phyloP scores from a whole-genome alignment of 2,888 invertebrate genomes.

The Ormyrus nitidulus region DNA sequence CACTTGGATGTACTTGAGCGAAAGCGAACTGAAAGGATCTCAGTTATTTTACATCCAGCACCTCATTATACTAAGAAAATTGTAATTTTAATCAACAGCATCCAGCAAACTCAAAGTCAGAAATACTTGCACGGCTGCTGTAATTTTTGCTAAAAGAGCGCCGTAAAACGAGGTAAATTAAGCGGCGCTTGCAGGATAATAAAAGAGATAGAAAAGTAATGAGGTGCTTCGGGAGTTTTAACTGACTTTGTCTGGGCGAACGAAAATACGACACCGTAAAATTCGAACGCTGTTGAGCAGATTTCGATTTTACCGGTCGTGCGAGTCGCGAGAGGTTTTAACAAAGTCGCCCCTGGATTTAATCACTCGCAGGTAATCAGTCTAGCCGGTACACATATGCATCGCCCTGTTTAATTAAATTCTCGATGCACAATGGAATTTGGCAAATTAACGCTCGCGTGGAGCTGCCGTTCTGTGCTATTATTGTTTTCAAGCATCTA shows the following conservation, averaged over 20 bases:
- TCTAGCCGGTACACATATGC: not conserved
- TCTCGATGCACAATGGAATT: not conserved
- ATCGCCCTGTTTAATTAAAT: conserved; percentile 7
- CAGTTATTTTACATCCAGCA: too few species aligned
- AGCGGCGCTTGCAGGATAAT: not conserved
- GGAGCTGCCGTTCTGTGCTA: too few species aligned
- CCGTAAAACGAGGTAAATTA: not conserved
- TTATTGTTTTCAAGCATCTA: too few species aligned
- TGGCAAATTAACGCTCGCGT: not conserved
- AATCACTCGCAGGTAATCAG: too few species aligned
- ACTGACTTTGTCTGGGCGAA: not conserved
- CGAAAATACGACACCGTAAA: not conserved
- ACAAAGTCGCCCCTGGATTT: too few species aligned
- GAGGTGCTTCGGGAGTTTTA: not conserved
- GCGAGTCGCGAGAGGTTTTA: not conserved
- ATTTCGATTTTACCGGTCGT: not conserved
- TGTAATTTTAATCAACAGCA: too few species aligned
- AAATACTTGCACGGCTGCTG: too few species aligned
- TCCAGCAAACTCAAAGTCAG: too few species aligned
- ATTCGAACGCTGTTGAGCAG: not conserved
- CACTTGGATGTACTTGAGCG: too few species aligned
- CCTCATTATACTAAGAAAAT: too few species aligned
- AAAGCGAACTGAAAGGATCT: too few species aligned
- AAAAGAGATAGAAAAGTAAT: not conserved
- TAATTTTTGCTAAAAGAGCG: too few species aligned